Evolutionary conservation across 2,888 invertebrate genomes (phyloP), one percentile per base, ranked within the genome.

Genomic region (Acanthosepion pharaonis): DNA sequence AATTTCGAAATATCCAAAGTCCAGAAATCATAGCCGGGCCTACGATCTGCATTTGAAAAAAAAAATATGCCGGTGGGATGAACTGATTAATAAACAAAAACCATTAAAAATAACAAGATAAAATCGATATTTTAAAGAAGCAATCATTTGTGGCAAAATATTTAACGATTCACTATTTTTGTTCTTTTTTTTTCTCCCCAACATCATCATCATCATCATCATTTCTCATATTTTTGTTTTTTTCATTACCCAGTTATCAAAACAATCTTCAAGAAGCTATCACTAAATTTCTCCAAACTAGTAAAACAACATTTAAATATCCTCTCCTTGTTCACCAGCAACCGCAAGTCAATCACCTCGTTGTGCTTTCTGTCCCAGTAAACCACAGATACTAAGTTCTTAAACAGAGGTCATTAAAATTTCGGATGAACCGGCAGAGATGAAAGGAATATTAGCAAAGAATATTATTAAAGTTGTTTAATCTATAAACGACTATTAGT

Each of bases 291-390:
- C n/a, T n/a, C 2, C 15, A 78, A 11, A 4, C 4, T 33, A 4
- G 78, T 15, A 78, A 33, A 78, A 33, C n/a, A 78, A 15, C 33
- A 78, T 33, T 78, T 78, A 78, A 78, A 15, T 3, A n/a, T 5
- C 78, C n/a, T 33, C n/a, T 5, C n/a, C 78, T 78, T 78, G 78
- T 78, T 78, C n/a, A 78, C 78, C n/a, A 15, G 8, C 78, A n/a
- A 78, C 78, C n/a, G 15, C 78, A n/a, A 78, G 78, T n/a, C n/a
- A 0, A 78, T 78, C 2, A 78, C 78, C n/a, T 6, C 20, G n/a
- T 0, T 9, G 8, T 9, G 0, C 28, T n/a, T 8, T 28, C 11
- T n/a, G 0, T 15, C 15, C 11, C 0, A 33, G 15, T n/a, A 78
- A 78, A 78, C n/a, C n/a, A 11, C n/a, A 78, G 9, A 8, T 11